Conservation (phyloP, 2,888 invertebrate species). For the Drosophila paucipuncta region DNA sequence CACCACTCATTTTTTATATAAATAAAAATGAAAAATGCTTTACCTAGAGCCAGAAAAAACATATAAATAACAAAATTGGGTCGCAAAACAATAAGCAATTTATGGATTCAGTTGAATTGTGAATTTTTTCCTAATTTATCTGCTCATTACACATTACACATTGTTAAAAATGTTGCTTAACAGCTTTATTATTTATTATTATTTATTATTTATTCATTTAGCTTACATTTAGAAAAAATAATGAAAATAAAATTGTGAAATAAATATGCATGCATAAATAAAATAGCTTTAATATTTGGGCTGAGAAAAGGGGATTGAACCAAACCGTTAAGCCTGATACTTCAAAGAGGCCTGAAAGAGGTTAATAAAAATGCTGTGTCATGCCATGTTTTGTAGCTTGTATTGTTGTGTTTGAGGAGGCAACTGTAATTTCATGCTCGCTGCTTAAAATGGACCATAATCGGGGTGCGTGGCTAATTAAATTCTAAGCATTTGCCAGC, state of each 20-base stretch:
- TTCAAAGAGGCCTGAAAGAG: constrained; percentile 1
- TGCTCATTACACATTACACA: no score
- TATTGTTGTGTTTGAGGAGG: constrained; percentile 28
- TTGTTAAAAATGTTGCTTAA: neutral
- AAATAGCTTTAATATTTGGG: neutral
- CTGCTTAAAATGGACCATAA: constrained; percentile 64
- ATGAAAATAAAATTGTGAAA: neutral
- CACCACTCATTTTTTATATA: neutral
- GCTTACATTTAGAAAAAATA: neutral
- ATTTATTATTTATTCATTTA: neutral
- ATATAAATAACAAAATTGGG: neutral
- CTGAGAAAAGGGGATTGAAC: neutral
- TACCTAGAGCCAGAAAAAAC: neutral
- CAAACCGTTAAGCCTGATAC: neutral
- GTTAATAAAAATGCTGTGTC: constrained; percentile 8
- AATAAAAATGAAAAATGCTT: neutral
- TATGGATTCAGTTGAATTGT: neutral
- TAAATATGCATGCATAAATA: neutral
- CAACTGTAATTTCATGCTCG: constrained; percentile 68
- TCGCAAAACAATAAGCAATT: neutral
- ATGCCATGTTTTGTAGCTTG: constrained; percentile 17
- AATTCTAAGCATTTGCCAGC: constrained; percentile 76
- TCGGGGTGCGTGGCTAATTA: constrained; percentile 76
- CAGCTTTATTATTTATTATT: neutral
- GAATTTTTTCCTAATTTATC: neutral